Conservation (phyloP, 1,140 invertebrate genomes). For the Cydia splendana region DNA sequence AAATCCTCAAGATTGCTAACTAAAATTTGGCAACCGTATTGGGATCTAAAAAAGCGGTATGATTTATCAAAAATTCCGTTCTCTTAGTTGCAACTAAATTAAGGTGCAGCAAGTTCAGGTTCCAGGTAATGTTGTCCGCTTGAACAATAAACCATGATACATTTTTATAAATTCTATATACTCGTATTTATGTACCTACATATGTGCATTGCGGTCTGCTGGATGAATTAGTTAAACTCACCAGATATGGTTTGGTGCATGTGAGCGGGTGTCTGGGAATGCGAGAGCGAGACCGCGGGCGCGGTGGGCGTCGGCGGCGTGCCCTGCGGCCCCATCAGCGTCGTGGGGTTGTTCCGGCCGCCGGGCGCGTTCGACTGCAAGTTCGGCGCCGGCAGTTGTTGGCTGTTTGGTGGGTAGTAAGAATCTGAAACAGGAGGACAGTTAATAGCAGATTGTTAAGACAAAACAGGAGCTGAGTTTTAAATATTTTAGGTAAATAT, state of each 20-base stretch:
- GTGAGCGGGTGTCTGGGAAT: constrained; percentile 52
- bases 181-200: too few species aligned
- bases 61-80: too few species aligned
- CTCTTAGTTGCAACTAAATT: too few species aligned
- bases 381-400: constrained; percentile 53
- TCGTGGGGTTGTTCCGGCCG: constrained; percentile 46
- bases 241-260: constrained; percentile 59
- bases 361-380: constrained; percentile 46
- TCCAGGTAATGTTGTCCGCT: too few species aligned
- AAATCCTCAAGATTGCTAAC: too few species aligned
- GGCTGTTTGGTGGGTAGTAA: constrained; percentile 60
- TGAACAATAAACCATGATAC: too few species aligned
- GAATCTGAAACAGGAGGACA: constrained; percentile 47
- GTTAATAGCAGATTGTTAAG: too few species aligned
- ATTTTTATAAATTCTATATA: not conserved
- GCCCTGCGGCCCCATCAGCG: constrained; percentile 48
- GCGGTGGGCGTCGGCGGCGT: constrained; percentile 50
- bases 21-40: too few species aligned
- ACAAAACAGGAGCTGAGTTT: too few species aligned
- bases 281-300: constrained; percentile 50
- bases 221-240: constrained; percentile 34
- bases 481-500: too few species aligned
- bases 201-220: not conserved
- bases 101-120: too few species aligned
- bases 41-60: too few species aligned